phyloP scores from a whole-genome alignment of 2,113 vertebrate genomes.

The Lagopus leucura region DNA sequence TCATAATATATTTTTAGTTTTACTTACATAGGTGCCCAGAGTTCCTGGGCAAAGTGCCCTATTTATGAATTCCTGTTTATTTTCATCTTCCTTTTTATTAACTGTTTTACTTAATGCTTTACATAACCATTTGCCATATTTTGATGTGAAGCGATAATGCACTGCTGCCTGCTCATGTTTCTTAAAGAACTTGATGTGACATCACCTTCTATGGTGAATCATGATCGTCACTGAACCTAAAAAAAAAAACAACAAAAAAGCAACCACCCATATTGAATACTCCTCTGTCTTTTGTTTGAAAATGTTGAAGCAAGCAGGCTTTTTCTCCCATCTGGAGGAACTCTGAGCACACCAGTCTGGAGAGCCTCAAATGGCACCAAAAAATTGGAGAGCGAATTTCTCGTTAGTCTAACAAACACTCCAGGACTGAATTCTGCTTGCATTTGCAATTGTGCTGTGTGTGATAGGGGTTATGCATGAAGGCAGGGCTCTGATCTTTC shows the following conservation, averaged over 20 bases:
- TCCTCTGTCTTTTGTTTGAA: conserved; percentile 29
- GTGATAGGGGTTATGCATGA: neutral
- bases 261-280: neutral
- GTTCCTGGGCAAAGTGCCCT: conserved; percentile 54
- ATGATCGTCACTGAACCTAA: conserved; percentile 30
- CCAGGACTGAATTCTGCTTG: neutral
- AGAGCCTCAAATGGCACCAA: neutral
- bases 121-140: conserved; percentile 43
- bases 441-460: neutral
- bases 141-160: neutral
- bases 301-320: conserved; percentile 25
- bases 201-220: conserved; percentile 5
- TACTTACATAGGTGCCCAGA: conserved; percentile 66
- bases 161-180: conserved; percentile 7
- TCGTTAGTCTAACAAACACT: neutral
- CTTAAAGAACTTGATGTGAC: conserved; percentile 38
- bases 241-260: neutral
- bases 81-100: conserved; percentile 63
- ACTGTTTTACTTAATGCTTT: conserved; percentile 52
- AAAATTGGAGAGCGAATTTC: neutral
- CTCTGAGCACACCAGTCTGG: neutral
- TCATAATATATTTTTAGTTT: conserved; percentile 68
- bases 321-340: conserved; percentile 17
- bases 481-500: neutral
- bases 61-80: conserved; percentile 47